Base-by-base conservation (phyloP, 1,140 invertebrate species). In the Lordiphosa collinella region DNA sequence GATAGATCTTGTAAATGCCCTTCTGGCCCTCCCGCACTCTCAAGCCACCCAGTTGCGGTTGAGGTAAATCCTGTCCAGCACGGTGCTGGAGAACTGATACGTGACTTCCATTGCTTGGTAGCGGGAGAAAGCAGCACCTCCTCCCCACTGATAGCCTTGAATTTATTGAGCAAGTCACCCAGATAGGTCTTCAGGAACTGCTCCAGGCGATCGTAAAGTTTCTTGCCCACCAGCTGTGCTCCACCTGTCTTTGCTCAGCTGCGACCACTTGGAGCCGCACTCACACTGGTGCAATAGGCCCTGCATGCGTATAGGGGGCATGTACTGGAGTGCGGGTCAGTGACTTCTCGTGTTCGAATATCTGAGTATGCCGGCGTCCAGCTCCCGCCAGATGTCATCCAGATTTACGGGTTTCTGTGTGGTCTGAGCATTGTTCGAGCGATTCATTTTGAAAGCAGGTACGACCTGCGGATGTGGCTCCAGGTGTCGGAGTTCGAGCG, bases 1-100 rank as follows among this genome's bases (percentile, higher is more conserved):
- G 97, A 91, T 99, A 99, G 62, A 99, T 98, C 91, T 99, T 97
- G 90, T 98, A 98, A 64, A 99, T 97, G 55, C 96, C 95, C 91
- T 98, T 98, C 29, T 96, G 92, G 0, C 98, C 98, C 89, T 99
- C 98, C 86, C 98, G 89, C 97, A 98, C 90, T 99, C 98, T 63
- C 98, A 91, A 69, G 97, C 95, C 0, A 99, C 98, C 98, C 98
- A 99, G 90, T 99, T 98, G 68, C 98, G 93, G 91, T 99, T 99
- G 16, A 99, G 91, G 91, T 99, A 99, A 38, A 99, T 97, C 2
- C 98, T 98, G 91, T 99, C 98, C 9, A 99, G 90, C 0, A 99
- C 98, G 88, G 97, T 97, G 63, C 96, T 98, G 59, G 97, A 98
- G 89, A 99, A 99, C 88, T 98, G 97, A 90, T 99, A 99, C 85